Evolutionary conservation across 2,113 vertebrate genomes (phyloP), one percentile per base, ranked within the genome.

Genomic region (Zapus hudsonius): DNA sequence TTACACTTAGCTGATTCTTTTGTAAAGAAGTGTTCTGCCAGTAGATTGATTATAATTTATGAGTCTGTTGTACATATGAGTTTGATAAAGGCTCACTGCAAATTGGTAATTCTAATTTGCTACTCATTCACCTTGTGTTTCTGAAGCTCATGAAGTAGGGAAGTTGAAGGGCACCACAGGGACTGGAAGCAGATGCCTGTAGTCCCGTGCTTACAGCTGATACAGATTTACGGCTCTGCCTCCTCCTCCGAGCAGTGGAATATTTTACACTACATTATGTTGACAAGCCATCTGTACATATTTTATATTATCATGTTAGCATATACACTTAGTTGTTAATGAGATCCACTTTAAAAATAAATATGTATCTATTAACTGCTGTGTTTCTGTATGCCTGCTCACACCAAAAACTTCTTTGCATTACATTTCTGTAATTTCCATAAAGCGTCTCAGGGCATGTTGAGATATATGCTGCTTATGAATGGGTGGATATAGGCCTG

Each of bases 1-100:
- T 72, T 80, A 89, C 89, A 36, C 10, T 31, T n/a, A 84, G 70
- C 81, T 66, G 40, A 76, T 91, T 40, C 38, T n/a, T 57, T 19
- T 40, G 15, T 76, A 80, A 36, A 91, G 31, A 31, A 89, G 25
- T 61, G 42, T 84, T 72, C 66, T 84, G 74, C 47, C 25, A 78
- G 55, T 17, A 76, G 47, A 93, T 92, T 84, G 57, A 61, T 89
- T 72, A 80, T 72, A 80, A 89, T 90, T 90, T 84, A 84, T 81
- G 64, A 94, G 29, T 81, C 47, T 36, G 13, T 40, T 19, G 4
- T 44, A 44, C 3, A 81, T 66, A 89, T 19, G 23, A n/a, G 73
- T 88, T 95, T 89, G 81, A 61, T 79, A 91, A 79, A 61, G 9
- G 33, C 42, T 93, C 55, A 42, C 55, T 84, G 80, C 84, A 84